phyloP scores from a whole-genome alignment of 2,797 vertebrate species.

The Caiman crocodilus region DNA sequence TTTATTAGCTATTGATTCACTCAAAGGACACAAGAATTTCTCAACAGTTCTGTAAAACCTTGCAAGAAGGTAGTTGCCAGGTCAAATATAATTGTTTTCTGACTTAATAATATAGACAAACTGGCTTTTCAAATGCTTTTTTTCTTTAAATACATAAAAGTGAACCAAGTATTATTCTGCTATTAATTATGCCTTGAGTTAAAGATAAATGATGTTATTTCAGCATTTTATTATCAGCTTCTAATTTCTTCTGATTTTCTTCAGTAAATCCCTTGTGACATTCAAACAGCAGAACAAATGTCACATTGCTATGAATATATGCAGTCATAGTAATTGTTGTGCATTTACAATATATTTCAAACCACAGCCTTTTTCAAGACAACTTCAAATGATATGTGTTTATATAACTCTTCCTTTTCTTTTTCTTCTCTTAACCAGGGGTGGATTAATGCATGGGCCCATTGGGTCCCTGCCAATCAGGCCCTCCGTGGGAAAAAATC shows the following conservation, averaged over 20 bases:
- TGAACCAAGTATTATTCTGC: background rate
- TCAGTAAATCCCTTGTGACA: background rate
- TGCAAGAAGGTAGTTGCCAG: background rate
- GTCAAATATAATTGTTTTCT: slow-evolving; percentile 17
- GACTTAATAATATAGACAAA: background rate
- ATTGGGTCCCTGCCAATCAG: no score
- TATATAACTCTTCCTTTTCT: background rate
- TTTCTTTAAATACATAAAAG: slow-evolving; percentile 7
- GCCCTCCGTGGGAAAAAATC: no score
- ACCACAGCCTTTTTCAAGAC: background rate
- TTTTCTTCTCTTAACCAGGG: no score
- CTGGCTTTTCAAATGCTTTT: background rate
- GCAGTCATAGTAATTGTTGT: background rate
- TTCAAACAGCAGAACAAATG: background rate
- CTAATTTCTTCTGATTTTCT: background rate
- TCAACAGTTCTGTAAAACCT: background rate
- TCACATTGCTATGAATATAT: background rate
- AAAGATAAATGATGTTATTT: background rate
- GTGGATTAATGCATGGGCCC: no score
- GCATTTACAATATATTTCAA: background rate
- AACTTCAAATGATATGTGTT: background rate
- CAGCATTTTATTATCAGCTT: background rate
- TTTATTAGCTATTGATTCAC: slow-evolving; percentile 21
- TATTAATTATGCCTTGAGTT: background rate
- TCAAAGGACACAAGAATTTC: slow-evolving; percentile 24